Evolutionary conservation across 2,888 invertebrate species (phyloP), one percentile per base, ranked within the genome.

Genomic region (Aleiodes leptofemur): DNA sequence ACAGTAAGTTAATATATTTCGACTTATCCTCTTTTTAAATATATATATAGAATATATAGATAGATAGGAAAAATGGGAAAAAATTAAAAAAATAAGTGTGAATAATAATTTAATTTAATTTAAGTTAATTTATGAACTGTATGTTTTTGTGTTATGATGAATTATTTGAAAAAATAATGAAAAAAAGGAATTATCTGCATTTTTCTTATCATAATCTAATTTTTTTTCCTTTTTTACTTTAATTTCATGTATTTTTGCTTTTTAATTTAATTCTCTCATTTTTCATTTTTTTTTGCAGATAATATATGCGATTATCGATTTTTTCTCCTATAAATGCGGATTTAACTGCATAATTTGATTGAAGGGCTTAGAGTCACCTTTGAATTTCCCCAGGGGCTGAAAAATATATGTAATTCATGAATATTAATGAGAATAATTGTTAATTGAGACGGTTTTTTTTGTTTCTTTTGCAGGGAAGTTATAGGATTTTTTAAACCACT

Each of bases 401-500:
- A 1, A 34, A 34, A 34, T 34, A 6, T 23, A 34, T 34, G 6
- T 6, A 4, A 5, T 29, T 55, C 6, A n/a, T 34, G n/a, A 38
- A 43, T 64, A 31, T 31, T 43, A 16, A 64, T 43, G 5, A 34
- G 29, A 38, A 13, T 64, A 11, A 13, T 23, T 4, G 16, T 31
- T 51, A 51, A 31, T 51, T 51, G n/a, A 8, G 29, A 23, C 16
- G 57, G 1, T 23, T 23, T 23, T 23, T 23, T 23, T 6, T 61
- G n/a, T 77, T 95, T 95, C 80, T 92, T 34, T 34, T 34, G 4
- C 34, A 98, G 97, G n/a, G n/a, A n/a, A n/a, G n/a, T n/a, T n/a
- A n/a, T n/a, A n/a, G n/a, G n/a, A n/a, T n/a, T n/a, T n/a, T n/a
- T n/a, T n/a, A n/a, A n/a, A n/a, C n/a, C n/a, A n/a, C n/a, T n/a